Conservation (phyloP, 2,888 invertebrate genomes). For the Scelioninae gen. 2 region DNA sequence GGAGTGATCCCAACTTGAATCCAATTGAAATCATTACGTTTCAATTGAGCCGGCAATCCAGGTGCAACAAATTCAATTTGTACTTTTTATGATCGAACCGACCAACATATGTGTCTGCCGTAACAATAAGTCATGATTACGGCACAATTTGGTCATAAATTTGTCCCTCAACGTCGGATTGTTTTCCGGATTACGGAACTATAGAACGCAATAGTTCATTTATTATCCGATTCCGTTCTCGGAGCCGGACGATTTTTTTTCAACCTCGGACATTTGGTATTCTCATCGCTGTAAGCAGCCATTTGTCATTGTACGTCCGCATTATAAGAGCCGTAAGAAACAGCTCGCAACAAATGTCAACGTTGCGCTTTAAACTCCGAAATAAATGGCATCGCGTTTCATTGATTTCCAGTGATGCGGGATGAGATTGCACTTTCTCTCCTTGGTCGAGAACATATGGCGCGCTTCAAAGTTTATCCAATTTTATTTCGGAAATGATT, state of each 20-base stretch:
- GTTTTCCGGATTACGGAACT: too few relatives aligned
- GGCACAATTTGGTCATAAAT: too few relatives aligned
- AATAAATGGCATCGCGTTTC: conserved; percentile 32
- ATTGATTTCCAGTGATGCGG: conserved; percentile 37
- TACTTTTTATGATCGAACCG: too few relatives aligned
- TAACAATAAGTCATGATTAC: too few relatives aligned
- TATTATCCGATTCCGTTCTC: neutral
- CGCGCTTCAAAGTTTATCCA: conserved; percentile 17
- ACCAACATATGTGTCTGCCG: too few relatives aligned
- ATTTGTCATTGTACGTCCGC: conserved; percentile 7
- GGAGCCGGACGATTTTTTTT: too few relatives aligned
- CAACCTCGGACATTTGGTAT: neutral
- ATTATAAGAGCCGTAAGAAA: conserved; percentile 28
- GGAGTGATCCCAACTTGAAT: too few relatives aligned
- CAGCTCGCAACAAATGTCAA: conserved; percentile 36
- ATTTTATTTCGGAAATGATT: conserved; percentile 33
- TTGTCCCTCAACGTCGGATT: too few relatives aligned
- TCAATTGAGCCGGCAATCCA: too few relatives aligned
- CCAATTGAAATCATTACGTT: too few relatives aligned
- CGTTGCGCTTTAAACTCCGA: conserved; percentile 30
- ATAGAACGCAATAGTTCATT: conserved; percentile 2
- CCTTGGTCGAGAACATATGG: conserved; percentile 32
- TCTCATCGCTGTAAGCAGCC: conserved; percentile 1
- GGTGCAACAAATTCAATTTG: too few relatives aligned
- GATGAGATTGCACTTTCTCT: conserved; percentile 33